Conservation (phyloP, 2,797 vertebrate species). For the Sebastes vulpes region DNA sequence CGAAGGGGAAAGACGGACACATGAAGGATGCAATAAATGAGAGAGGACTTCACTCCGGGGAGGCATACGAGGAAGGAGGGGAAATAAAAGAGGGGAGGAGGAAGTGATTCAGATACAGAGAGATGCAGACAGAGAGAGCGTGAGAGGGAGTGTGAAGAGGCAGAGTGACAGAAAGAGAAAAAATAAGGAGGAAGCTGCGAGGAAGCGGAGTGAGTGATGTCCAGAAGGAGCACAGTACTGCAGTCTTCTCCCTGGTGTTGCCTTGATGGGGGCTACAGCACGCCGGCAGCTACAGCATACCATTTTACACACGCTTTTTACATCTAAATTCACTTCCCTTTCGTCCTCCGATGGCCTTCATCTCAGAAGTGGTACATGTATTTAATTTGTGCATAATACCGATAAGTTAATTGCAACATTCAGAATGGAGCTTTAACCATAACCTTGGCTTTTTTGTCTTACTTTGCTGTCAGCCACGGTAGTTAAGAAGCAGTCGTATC, state of each 20-base stretch:
- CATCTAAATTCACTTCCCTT: constrained; percentile 2
- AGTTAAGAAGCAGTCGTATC: not conserved
- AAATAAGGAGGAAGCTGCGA: not conserved
- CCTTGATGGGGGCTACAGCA: constrained; percentile 23
- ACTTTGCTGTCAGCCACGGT: not conserved
- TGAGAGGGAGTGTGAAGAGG: constrained; percentile 18
- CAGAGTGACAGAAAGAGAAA: constrained; percentile 14
- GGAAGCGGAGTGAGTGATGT: constrained; percentile 27
- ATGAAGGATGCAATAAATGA: constrained; percentile 43
- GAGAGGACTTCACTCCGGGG: constrained; percentile 14
- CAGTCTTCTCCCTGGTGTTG: constrained; percentile 27
- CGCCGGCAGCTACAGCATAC: not conserved
- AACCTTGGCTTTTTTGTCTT: constrained; percentile 16
- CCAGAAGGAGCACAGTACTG: constrained; percentile 26
- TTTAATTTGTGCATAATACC: constrained; percentile 11
- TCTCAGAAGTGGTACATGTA: not conserved
- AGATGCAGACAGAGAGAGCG: constrained; percentile 11
- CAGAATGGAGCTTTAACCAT: not conserved
- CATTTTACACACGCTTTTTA: constrained; percentile 15
- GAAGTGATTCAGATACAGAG: constrained; percentile 22
- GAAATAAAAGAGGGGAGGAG: not conserved
- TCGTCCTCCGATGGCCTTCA: constrained; percentile 3
- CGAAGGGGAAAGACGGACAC: constrained; percentile 6
- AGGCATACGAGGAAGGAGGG: not conserved
- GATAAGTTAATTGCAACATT: constrained; percentile 21